These are phyloP conservation scores for Cyclophora punctaria DNA, from an alignment of 2,888 invertebrate species.

Conservation along the genomic window DNA sequence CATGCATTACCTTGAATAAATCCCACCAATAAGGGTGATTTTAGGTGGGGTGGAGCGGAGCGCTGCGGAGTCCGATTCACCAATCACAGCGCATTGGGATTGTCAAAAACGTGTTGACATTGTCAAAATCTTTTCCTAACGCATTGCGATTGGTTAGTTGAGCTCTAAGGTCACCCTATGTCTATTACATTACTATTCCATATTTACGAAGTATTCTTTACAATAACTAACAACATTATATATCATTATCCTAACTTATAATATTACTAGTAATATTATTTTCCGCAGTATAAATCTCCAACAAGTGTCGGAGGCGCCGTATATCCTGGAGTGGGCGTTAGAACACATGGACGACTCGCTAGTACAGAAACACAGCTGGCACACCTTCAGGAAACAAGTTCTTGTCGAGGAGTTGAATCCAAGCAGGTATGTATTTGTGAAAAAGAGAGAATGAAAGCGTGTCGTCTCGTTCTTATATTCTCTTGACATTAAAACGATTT, in stretches of 20 bases:
- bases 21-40: background rate
- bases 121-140: background rate
- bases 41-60: background rate
- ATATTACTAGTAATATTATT: background rate
- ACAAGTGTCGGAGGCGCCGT: slow-evolving; percentile 46
- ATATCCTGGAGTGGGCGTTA: slow-evolving; percentile 59
- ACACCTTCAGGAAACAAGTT: slow-evolving; percentile 43
- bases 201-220: background rate
- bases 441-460: too few relatives aligned
- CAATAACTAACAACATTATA: background rate
- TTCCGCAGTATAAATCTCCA: slow-evolving; percentile 45
- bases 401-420: slow-evolving; percentile 50
- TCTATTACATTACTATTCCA: too few relatives aligned
- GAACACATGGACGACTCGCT: slow-evolving; percentile 43
- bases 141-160: too few relatives aligned
- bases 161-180: too few relatives aligned
- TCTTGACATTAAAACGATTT: too few relatives aligned
- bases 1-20: too few relatives aligned
- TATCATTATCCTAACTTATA: background rate
- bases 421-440: slow-evolving; percentile 27
- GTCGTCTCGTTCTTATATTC: too few relatives aligned
- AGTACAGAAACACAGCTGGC: slow-evolving; percentile 47
- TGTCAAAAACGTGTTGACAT: background rate
- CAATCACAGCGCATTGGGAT: too few relatives aligned
- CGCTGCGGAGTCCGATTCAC: background rate